Percentiles rank a stretch among this genome's conserved stretches.
Evolutionary conservation across 2,888 invertebrate genomes (phyloP).

Genomic region (Eueremaeus valkanovi): DNA sequence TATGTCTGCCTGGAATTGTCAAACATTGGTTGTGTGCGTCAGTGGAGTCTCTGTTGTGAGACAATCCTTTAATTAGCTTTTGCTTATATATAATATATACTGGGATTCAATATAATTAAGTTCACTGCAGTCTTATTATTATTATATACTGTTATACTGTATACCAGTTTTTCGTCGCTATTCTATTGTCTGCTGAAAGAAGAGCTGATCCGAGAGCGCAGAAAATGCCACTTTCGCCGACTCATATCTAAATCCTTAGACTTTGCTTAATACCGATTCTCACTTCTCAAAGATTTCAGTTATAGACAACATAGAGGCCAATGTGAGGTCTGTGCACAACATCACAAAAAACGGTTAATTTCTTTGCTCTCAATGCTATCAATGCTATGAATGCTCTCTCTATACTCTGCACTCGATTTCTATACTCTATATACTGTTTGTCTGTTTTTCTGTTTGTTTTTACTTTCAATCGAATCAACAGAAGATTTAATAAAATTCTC

Average conservation of each 20-base stretch:
- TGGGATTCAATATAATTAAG: constrained; percentile 33
- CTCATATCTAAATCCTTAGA: constrained; percentile 25
- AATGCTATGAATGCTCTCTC: too few relatives aligned
- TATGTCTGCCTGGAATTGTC: too few relatives aligned
- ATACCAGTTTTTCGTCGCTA: neutral
- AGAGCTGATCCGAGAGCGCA: too few relatives aligned
- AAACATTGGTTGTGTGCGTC: neutral
- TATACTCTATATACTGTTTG: too few relatives aligned
- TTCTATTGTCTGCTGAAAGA: neutral
- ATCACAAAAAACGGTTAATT: too few relatives aligned
- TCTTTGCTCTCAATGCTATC: too few relatives aligned
- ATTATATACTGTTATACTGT: constrained; percentile 10
- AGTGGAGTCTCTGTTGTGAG: constrained; percentile 32
- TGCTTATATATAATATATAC: constrained; percentile 32
- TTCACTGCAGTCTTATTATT: constrained; percentile 29
- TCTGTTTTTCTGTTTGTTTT: too few relatives aligned
- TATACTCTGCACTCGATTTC: too few relatives aligned
- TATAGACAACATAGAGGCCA: neutral
- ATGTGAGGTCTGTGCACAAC: neutral
- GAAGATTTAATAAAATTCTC: too few relatives aligned
- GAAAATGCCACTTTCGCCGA: constrained; percentile 26
- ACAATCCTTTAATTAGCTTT: constrained; percentile 35
- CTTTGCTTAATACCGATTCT: constrained; percentile 34
- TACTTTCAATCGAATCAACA: too few relatives aligned
- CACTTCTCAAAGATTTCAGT: constrained; percentile 28